Base-by-base conservation (phyloP, 1,140 invertebrate species). In the Tenebrio molitor region DNA sequence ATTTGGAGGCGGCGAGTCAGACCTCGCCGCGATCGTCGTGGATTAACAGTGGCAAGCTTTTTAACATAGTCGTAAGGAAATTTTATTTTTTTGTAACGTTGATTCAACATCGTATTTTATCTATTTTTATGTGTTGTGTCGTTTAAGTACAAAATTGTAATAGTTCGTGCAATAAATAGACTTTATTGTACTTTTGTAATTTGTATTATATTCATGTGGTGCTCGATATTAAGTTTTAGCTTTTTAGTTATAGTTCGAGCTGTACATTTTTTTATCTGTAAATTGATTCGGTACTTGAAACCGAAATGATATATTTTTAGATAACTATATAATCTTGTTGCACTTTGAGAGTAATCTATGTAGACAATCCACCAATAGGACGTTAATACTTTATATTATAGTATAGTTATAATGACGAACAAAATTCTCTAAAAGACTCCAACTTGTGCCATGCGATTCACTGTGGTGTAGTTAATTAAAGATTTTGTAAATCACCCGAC, bases 121-220 rank as follows among this genome's bases (percentile, higher is more conserved):
- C 36, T 58, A 58, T 58, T 25, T 58, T 29, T 23, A 53, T 21
- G 8, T 14, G 50, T 58, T 58, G 50, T 25, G 36, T 66, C 23
- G n/a, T 66, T n/a, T 29, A 44, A 66, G 64, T 66, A 66, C 64
- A 66, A 66, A 66, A 66, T 53, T 53, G 46, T 53, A 58, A 58
- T 58, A 58, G 8, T 33, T 21, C n/a, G 64, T 66, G 64, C 64
- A 66, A 66, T 65, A 41, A 41, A 21, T 15, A 62, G 53, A 62
- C 19, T 66, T 12, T 29, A 65, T 66, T 66, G 64, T 66, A 66
- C 64, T 33, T 62, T 62, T 23, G 10, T 25, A 62, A 25, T 66
- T 39, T 65, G 36, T 66, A 25, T 42, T 42, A 39, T 65, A 23
- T 14, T 41, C 44, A 14, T 33, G 6, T 66, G 64, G 64, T 66